Conservation (phyloP, 1,140 invertebrate species). For the Tyrophagus putrescentiae region DNA sequence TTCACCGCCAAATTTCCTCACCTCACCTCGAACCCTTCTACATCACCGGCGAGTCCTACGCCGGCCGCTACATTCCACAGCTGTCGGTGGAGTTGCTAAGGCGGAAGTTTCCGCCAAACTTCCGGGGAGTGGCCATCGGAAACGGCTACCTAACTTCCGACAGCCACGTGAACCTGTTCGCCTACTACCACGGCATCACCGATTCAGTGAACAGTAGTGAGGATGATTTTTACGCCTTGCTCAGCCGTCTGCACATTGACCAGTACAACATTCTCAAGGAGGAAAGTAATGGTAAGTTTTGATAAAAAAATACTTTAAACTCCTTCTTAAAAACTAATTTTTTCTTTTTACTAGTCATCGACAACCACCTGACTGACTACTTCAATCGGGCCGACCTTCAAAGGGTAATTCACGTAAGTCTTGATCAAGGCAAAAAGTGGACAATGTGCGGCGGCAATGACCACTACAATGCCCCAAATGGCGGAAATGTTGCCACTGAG, state of each 20-base stretch:
- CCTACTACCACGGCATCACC: constrained; percentile 39
- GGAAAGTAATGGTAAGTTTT: too few species aligned
- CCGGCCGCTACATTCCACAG: constrained; percentile 38
- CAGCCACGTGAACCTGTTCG: constrained; percentile 39
- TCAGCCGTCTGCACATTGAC: too few species aligned
- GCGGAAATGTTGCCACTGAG: constrained; percentile 29
- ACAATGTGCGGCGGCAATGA: background rate
- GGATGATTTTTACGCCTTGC: too few species aligned
- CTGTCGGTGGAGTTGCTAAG: constrained; percentile 35
- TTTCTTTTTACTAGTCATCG: too few species aligned
- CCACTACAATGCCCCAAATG: constrained; percentile 31
- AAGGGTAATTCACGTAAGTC: constrained; percentile 35
- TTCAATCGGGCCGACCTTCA: constrained; percentile 33
- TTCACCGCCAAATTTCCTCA: constrained; percentile 39
- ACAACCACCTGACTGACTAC: too few species aligned
- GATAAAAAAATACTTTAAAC: too few species aligned
- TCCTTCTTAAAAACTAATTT: too few species aligned
- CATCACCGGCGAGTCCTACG: constrained; percentile 39
- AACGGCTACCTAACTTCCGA: constrained; percentile 39
- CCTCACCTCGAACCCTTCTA: constrained; percentile 35
- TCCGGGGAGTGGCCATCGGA: constrained; percentile 39
- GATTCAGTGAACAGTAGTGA: constrained; percentile 26
- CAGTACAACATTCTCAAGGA: too few species aligned
- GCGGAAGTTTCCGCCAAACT: constrained; percentile 30
- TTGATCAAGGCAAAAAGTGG: background rate